Conservation (phyloP, 2,888 invertebrate genomes). For the Dryadula phaetusa region DNA sequence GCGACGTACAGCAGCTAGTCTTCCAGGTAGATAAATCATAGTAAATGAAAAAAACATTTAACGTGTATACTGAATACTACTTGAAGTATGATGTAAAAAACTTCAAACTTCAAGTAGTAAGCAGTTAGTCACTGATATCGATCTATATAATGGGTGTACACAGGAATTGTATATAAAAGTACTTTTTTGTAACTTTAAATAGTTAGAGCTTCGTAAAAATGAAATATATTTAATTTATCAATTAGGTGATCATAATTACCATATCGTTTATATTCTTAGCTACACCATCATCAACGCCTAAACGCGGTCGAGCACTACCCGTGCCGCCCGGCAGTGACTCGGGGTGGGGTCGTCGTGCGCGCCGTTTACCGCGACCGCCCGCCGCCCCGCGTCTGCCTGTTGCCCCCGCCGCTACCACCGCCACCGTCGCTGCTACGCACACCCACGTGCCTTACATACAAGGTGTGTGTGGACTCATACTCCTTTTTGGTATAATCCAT, state of each 20-base stretch:
- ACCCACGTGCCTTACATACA: constrained; percentile 79
- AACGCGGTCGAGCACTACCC: constrained; percentile 72
- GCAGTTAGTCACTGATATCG: no score
- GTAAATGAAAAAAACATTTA: neutral
- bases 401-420: constrained; percentile 56
- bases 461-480: constrained; percentile 60
- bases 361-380: constrained; percentile 73
- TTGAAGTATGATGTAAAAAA: no score
- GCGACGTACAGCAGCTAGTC: constrained; percentile 76
- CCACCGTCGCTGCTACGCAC: constrained; percentile 56
- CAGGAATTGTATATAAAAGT: no score
- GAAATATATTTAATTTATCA: no score
- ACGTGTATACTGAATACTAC: no score
- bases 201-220: no score
- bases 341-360: constrained; percentile 69
- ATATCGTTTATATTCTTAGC: no score
- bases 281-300: constrained; percentile 80
- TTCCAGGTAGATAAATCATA: constrained; percentile 66
- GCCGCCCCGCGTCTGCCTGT: constrained; percentile 56
- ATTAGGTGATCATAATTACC: no score
- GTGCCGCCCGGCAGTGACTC: constrained; percentile 73
- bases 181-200: no score
- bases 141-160: no score
- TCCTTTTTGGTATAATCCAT: no score
- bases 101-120: no score